Evolutionary conservation across 2,113 vertebrate genomes (phyloP).

Genomic region (Condylura cristata): DNA sequence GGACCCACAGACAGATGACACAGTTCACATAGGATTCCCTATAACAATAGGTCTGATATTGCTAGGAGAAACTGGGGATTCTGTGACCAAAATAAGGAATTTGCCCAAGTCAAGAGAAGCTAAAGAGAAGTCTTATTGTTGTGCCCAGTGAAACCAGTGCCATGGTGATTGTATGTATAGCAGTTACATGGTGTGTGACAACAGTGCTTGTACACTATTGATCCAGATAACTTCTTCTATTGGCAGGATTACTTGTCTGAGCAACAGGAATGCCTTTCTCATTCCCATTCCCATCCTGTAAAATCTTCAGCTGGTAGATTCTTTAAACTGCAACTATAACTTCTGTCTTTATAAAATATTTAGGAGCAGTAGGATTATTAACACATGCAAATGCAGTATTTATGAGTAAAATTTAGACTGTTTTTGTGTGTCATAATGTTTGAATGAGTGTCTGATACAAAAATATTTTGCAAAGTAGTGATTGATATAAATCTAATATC

Average conservation of each 20-base stretch:
- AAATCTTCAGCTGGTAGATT: neutral
- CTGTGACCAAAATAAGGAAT: neutral
- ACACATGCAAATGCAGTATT: neutral
- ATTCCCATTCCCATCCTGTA: neutral
- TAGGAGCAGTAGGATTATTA: neutral
- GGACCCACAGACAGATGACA: no score
- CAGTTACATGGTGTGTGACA: neutral
- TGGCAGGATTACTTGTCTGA: neutral
- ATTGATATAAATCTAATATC: neutral
- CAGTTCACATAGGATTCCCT: no score
- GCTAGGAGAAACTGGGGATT: neutral
- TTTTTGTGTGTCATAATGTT: neutral
- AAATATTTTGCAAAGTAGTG: neutral
- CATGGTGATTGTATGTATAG: neutral
- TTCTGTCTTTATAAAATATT: neutral
- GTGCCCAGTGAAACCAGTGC: neutral
- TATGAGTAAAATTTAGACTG: neutral
- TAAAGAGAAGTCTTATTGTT: neutral
- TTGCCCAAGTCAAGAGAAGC: neutral
- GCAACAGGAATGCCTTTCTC: neutral
- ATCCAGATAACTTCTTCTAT: neutral
- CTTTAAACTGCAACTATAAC: neutral
- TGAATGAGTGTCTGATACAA: constrained; percentile 1
- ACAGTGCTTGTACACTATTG: neutral
- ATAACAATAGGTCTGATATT: neutral